Evolutionary conservation across 2,797 vertebrate genomes (phyloP).

Genomic region (Todus mexicanus): DNA sequence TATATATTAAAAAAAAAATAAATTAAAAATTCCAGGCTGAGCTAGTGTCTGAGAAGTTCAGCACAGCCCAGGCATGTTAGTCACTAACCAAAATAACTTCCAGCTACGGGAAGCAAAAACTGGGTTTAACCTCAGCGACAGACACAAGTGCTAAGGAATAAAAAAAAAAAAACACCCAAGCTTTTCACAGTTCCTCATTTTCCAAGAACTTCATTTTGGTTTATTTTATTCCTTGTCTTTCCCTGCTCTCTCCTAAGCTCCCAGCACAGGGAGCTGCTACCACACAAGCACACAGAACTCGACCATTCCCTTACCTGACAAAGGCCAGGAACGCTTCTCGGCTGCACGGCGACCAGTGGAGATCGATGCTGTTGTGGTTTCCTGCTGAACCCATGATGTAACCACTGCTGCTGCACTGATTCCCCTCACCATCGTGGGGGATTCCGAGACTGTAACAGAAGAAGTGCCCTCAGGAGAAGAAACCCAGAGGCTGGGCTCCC

Average conservation of each 20-base stretch:
- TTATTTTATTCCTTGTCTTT: background rate
- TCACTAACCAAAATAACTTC: background rate
- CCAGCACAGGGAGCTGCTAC: background rate
- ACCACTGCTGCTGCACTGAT: constrained; percentile 80
- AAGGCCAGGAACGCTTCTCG: constrained; percentile 81
- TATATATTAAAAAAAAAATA: background rate
- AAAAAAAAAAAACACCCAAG: background rate
- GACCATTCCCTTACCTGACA: constrained; percentile 79
- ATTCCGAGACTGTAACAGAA: constrained; percentile 84
- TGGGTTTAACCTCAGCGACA: background rate
- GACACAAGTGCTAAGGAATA: background rate
- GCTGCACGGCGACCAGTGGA: constrained; percentile 91
- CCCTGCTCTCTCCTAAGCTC: background rate
- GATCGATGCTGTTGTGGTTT: constrained; percentile 82
- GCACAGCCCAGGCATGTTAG: background rate
- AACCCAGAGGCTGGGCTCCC: background rate
- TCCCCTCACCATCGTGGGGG: constrained; percentile 85
- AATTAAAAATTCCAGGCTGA: constrained; percentile 15
- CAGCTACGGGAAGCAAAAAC: background rate
- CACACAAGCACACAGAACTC: background rate
- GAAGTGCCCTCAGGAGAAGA: background rate
- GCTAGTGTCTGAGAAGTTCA: background rate
- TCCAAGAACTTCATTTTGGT: background rate
- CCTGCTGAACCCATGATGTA: constrained; percentile 90
- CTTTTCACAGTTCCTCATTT: background rate